These are phyloP conservation scores for Scarus forsteni DNA, from an alignment of 2,797 vertebrate species.

Conservation along the genomic window DNA sequence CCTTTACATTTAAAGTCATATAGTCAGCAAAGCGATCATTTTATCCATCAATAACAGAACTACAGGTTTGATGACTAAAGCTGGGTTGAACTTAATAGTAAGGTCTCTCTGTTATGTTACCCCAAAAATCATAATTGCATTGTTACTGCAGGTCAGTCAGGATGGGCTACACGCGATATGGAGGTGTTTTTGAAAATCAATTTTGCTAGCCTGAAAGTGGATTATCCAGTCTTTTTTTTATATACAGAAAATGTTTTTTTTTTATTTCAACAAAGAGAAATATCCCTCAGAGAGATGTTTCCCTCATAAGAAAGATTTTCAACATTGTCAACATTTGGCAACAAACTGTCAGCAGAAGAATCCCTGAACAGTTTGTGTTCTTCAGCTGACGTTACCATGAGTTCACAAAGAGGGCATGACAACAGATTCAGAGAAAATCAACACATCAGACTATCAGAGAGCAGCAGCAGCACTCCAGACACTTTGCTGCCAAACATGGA, in stretches of 20 bases:
- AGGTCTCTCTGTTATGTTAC: constrained; percentile 1
- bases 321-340: constrained; percentile 19
- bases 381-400: constrained; percentile 44
- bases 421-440: constrained; percentile 51
- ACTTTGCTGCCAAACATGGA: constrained; percentile 53
- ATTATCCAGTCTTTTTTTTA: neutral
- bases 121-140: constrained; percentile 17
- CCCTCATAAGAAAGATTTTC: constrained; percentile 17
- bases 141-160: constrained; percentile 26
- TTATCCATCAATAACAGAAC: constrained; percentile 37
- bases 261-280: neutral
- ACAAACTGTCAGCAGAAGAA: constrained; percentile 31
- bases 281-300: constrained; percentile 24
- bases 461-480: constrained; percentile 46
- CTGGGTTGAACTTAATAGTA: constrained; percentile 12
- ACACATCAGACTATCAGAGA: constrained; percentile 65
- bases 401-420: constrained; percentile 71
- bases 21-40: constrained; percentile 21
- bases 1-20: constrained; percentile 51
- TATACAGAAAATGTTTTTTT: neutral
- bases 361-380: constrained; percentile 38
- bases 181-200: constrained; percentile 3
- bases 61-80: constrained; percentile 35
- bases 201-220: neutral
- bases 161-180: constrained; percentile 19